Conservation (phyloP, 2,888 invertebrate genomes). For the Escarpia spicata region DNA sequence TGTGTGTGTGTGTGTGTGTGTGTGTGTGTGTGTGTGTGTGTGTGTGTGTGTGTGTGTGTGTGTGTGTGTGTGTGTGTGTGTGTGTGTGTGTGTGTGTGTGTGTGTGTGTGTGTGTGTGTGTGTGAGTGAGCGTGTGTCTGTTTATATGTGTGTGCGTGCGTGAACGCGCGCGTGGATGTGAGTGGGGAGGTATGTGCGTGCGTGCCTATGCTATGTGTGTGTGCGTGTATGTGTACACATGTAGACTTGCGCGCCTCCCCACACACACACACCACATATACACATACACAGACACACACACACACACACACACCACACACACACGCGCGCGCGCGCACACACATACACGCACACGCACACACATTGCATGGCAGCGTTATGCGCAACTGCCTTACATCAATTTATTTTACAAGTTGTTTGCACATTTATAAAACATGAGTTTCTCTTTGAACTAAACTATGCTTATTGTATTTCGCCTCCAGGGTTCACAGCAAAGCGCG, state of each 20-base stretch:
- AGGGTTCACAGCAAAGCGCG: constrained; percentile 62
- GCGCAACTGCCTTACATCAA: neutral
- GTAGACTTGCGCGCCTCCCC: neutral
- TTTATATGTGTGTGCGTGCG: too few species aligned
- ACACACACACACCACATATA: neutral
- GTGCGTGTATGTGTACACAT: neutral
- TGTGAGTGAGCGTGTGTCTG: too few species aligned
- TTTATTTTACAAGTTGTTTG: neutral
- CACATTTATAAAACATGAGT: neutral
- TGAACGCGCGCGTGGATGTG: too few species aligned
- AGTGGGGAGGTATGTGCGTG: neutral
- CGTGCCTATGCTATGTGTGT: neutral
- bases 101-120: too few species aligned
- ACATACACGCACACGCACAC: neutral
- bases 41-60: too few species aligned
- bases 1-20: too few species aligned
- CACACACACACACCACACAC: neutral
- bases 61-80: too few species aligned
- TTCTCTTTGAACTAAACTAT: neutral
- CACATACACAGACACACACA: neutral
- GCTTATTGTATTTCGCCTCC: neutral
- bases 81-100: too few species aligned
- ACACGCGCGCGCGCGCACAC: neutral
- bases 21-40: too few species aligned
- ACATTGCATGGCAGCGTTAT: neutral